Evolutionary conservation across 2,888 invertebrate species (phyloP), one percentile per base, ranked within the genome.

Genomic region (Scaeva pyrastri): DNA sequence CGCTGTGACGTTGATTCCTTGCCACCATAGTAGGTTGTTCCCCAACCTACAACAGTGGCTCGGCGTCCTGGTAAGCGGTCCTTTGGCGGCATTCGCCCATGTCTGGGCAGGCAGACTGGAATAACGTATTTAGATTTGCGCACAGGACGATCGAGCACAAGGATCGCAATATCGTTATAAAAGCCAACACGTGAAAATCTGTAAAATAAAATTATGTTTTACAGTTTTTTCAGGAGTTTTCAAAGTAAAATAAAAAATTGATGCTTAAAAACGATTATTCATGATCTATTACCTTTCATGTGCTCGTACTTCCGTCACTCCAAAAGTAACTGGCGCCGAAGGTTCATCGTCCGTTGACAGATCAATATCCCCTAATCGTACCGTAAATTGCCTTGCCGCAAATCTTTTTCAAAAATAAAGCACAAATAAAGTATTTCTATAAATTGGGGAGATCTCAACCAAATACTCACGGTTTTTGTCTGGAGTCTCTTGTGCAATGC

Each of bases 21-120:
- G 1, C 98, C 98, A 6, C 97, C 97, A 90, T 98, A 98, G 90
- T 95, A 95, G 0, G 97, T 97, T 23, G 97, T 97, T 41, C 98
- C 98, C 98, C 98, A 98, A 10, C 98, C 98, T 16, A 97, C 97
- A 1, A 98, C 98, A 0, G 97, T 97, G 0, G 97, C 97, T 88
- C 95, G 94, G 41, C 96, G 94, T 0, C 97, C 95, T 0, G 92
- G 91, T 56, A 93, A 78, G 14, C 92, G 90, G 19, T 93, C 93
- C 73, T 91, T 92, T 1, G 92, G 91, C 41, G 92, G 92, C 89
- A 89, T 90, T 3, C 91, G 89, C 36, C 93, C 93, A 0, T 94
- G 93, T 1, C 93, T 93, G 0, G 98, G 98, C 74, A 98, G 92
- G 91, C 98, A 98, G 77, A 98, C 95, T 0, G 98, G 98, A 88